Conservation (phyloP, 2,113 vertebrate species). For the Leptodactylus fuscus region DNA sequence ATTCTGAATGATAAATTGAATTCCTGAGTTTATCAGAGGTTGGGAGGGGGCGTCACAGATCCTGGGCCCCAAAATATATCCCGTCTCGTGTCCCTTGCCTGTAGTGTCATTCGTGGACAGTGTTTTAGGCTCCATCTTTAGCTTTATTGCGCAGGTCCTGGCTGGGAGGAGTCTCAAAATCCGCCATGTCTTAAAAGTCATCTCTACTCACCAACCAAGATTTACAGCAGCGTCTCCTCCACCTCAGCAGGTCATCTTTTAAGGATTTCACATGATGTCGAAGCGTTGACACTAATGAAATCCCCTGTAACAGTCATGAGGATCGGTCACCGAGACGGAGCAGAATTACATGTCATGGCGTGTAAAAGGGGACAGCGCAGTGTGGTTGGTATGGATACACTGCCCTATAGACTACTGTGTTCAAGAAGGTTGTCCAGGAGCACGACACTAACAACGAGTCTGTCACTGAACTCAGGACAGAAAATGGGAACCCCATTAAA, state of each 20-base stretch:
- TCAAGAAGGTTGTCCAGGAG: no score
- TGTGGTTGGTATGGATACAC: not conserved
- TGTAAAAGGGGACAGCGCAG: not conserved
- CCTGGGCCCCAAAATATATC: no score
- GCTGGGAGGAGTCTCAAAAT: not conserved
- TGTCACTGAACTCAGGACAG: no score
- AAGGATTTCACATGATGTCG: not conserved
- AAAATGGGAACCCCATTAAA: no score
- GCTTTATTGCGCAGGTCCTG: no score
- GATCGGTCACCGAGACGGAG: not conserved
- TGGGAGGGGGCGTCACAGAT: not conserved
- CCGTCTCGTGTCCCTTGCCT: no score
- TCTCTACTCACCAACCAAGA: not conserved
- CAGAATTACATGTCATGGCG: no score
- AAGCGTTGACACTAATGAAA: not conserved
- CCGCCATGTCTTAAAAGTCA: no score
- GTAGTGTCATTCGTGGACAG: no score
- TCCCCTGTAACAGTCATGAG: not conserved
- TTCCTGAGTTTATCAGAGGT: conserved; percentile 56
- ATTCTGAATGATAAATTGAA: conserved; percentile 36
- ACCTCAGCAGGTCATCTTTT: not conserved
- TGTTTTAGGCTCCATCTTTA: not conserved
- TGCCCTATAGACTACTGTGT: not conserved
- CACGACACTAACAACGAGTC: no score
- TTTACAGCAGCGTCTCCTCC: not conserved